Evolutionary conservation across 2,888 invertebrate genomes (phyloP).

Genomic region (Nemotelus pantherinus): DNA sequence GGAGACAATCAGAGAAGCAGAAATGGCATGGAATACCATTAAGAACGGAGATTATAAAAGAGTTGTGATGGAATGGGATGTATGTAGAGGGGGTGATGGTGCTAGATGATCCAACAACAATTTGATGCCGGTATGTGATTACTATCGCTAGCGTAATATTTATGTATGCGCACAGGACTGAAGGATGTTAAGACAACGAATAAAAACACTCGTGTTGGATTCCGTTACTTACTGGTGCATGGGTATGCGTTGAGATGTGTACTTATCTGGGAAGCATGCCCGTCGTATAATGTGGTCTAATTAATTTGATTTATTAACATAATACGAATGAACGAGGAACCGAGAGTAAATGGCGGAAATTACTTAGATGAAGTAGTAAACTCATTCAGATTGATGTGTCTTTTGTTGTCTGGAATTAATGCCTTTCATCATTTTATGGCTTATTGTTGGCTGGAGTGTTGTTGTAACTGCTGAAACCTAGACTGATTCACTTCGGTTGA

Average conservation of each 20-base stretch:
- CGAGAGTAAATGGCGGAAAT: conserved; percentile 40
- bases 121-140: conserved; percentile 30
- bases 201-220: too few species aligned
- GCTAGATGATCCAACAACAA: background rate
- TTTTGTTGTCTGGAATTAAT: conserved; percentile 37
- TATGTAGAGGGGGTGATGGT: background rate
- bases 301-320: conserved; percentile 43
- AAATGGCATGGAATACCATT: conserved; percentile 23
- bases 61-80: background rate
- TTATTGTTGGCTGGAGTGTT: background rate
- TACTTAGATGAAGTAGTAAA: conserved; percentile 38
- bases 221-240: too few species aligned
- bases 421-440: conserved; percentile 10
- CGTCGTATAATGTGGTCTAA: conserved; percentile 40
- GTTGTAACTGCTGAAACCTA: background rate
- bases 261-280: conserved; percentile 19
- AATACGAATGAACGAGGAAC: conserved; percentile 34
- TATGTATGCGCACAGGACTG: background rate
- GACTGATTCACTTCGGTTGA: too few species aligned
- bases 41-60: background rate
- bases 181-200: too few species aligned
- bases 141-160: conserved; percentile 29
- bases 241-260: too few species aligned
- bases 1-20: conserved; percentile 23
- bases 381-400: conserved; percentile 36